These are phyloP conservation scores for Malthinus seriepunctatus DNA, from an alignment of 2,888 invertebrate genomes.

Conservation along the genomic window DNA sequence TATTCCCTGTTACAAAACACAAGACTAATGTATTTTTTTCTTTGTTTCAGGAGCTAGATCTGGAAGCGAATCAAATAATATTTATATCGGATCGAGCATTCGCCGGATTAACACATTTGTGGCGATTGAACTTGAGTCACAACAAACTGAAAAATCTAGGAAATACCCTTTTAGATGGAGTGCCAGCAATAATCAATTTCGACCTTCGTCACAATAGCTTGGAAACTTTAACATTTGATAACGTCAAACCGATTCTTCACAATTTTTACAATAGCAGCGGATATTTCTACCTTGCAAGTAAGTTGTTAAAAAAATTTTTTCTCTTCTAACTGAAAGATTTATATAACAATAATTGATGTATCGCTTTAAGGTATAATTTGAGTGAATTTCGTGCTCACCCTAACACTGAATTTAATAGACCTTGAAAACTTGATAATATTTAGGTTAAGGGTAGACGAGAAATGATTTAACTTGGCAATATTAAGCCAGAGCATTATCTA, in stretches of 20 bases:
- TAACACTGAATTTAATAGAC: too few relatives aligned
- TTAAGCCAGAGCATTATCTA: too few relatives aligned
- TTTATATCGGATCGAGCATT: slow-evolving; percentile 78
- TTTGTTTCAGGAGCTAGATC: slow-evolving; percentile 44
- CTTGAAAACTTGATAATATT: too few relatives aligned
- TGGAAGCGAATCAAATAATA: slow-evolving; percentile 57
- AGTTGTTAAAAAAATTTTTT: slow-evolving; percentile 50
- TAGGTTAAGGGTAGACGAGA: too few relatives aligned
- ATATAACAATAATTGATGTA: too few relatives aligned
- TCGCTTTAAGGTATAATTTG: too few relatives aligned
- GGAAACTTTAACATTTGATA: slow-evolving; percentile 75
- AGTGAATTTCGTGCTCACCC: too few relatives aligned
- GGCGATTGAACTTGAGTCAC: slow-evolving; percentile 72
- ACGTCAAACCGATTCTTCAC: slow-evolving; percentile 75
- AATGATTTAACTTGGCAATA: too few relatives aligned
- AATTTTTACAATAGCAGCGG: slow-evolving; percentile 76
- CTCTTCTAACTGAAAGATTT: too few relatives aligned
- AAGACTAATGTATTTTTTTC: too few relatives aligned
- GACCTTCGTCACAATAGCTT: slow-evolving; percentile 79
- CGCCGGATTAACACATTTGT: slow-evolving; percentile 73
- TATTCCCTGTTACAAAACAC: too few relatives aligned
- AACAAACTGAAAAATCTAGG: slow-evolving; percentile 75
- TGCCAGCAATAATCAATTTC: slow-evolving; percentile 71
- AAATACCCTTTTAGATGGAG: slow-evolving; percentile 72
- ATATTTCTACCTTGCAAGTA: slow-evolving; percentile 78